These are phyloP conservation scores for Tipula helvola DNA, from an alignment of 2,888 invertebrate genomes.

Conservation along the genomic window DNA sequence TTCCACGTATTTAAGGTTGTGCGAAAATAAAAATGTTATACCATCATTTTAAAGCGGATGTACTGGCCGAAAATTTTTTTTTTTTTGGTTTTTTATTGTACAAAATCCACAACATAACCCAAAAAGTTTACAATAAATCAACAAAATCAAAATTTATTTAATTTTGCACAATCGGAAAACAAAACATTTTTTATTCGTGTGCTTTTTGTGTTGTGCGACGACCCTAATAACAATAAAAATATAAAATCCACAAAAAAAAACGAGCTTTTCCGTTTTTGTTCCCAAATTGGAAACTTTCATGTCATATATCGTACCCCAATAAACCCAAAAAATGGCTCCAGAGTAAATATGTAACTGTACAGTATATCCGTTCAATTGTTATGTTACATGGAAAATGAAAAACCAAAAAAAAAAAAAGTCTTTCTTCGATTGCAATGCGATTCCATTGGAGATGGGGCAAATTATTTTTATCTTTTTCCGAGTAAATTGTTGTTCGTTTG, in stretches of 20 bases:
- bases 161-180: not conserved
- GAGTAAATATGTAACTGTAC: not conserved
- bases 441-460: not conserved
- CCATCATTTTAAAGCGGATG: not conserved
- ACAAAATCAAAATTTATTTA: not conserved
- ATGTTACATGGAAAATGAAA: not conserved
- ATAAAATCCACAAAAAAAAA: not conserved
- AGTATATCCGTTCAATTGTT: not conserved
- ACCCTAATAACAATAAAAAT: not conserved
- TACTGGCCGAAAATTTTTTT: not conserved
- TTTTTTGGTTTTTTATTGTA: not conserved
- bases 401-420: not conserved
- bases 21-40: not conserved
- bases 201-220: not conserved
- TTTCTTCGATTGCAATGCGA: not conserved
- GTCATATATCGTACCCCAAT: not conserved
- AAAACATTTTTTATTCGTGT: not conserved
- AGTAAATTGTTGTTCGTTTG: not conserved
- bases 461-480: not conserved
- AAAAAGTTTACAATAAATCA: not conserved
- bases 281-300: not conserved
- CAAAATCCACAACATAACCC: not conserved
- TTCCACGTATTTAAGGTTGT: too few species aligned
- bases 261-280: not conserved
- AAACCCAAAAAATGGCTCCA: not conserved